phyloP scores from a whole-genome alignment of 2,113 vertebrate genomes.

The Bos javanicus region DNA sequence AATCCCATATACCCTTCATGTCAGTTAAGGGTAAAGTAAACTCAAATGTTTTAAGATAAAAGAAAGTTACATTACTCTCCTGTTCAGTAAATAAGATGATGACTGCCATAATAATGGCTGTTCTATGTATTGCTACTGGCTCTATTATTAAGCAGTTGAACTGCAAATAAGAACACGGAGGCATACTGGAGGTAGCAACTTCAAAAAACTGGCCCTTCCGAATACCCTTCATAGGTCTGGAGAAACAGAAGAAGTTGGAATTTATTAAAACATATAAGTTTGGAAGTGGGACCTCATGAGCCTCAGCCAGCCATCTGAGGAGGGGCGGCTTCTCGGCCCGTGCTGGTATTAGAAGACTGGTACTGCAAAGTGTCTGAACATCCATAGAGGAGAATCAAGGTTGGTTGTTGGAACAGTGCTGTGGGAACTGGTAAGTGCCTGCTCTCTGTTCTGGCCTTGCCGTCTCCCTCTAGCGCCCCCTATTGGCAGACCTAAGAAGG shows the following conservation, averaged over 20 bases:
- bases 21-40: neutral
- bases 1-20: neutral
- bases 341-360: no score
- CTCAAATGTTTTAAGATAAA: neutral
- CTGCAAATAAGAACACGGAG: neutral
- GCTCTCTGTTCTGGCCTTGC: neutral
- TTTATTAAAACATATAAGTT: neutral
- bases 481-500: neutral
- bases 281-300: neutral
- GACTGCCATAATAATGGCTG: neutral
- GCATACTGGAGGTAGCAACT: neutral
- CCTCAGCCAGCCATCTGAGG: neutral
- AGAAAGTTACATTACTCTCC: neutral
- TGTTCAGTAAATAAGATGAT: neutral
- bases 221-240: neutral
- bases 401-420: fast-evolving
- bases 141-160: neutral
- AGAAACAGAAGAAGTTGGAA: neutral
- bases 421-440: neutral
- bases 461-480: neutral
- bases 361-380: neutral
- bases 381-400: neutral
- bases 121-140: neutral
- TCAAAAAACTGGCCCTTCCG: neutral
- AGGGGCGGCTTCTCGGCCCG: neutral